Conservation (phyloP, 2,113 vertebrate species). For the Carlito syrichta region DNA sequence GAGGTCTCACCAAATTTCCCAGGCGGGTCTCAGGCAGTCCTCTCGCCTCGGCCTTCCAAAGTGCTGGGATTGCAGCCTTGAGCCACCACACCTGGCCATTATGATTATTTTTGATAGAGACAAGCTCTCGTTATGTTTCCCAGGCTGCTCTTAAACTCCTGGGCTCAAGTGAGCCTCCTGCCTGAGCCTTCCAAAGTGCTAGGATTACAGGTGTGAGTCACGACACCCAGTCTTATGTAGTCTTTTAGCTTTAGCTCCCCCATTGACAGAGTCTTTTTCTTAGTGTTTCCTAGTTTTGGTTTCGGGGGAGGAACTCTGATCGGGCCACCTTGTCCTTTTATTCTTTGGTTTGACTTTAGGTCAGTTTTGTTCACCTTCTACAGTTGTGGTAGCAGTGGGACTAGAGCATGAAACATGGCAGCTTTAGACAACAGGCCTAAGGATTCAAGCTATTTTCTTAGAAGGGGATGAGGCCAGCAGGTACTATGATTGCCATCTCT, state of each 20-base stretch:
- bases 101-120: no score
- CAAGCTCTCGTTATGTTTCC: no score
- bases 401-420: neutral
- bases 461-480: neutral
- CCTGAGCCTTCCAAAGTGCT: no score
- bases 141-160: no score
- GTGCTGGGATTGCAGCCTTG: no score
- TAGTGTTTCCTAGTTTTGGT: neutral
- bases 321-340: neutral
- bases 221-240: no score
- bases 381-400: neutral
- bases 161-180: no score
- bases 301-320: neutral
- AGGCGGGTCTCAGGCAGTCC: no score
- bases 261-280: neutral
- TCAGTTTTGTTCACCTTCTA: neutral
- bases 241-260: neutral
- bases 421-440: neutral
- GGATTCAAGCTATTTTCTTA: neutral
- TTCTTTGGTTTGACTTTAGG: neutral
- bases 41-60: no score
- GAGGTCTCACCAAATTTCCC: no score
- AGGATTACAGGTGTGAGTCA: no score
- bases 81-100: no score
- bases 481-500: neutral